Evolutionary conservation across 2,888 invertebrate species (phyloP), one percentile per base, ranked within the genome.

Genomic region (Pyrrhosoma nymphula): DNA sequence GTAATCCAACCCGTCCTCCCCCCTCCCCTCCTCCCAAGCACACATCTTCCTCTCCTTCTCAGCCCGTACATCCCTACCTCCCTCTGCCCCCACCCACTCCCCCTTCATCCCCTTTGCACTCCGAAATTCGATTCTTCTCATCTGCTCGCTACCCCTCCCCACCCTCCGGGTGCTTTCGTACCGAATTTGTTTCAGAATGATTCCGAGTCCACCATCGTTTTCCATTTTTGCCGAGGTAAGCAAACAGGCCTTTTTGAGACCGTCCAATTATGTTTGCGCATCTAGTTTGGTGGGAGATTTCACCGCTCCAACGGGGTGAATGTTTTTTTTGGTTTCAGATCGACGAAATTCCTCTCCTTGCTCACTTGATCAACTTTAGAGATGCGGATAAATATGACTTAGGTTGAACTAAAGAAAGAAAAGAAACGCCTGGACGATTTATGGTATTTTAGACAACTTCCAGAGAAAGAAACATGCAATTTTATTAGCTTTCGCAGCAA

Each of bases 91-190:
- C n/a, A 10, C 89, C 55, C 56, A 10, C n/a, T 89, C 55, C 23
- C n/a, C 56, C 89, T 26, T n/a, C 89, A 55, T 30, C 14, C 82
- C 82, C 82, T 26, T 69, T 26, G 26, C 69, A 69, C 69, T 30
- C 35, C 35, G 26, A 82, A 82, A 82, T 82, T 35, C 82, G 82
- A 82, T 89, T 89, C 89, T 89, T 55, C n/a, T 89, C 89, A 89
- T 89, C 89, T 39, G 18, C 2, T 55, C n/a, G 47, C 56, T 16
- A 2, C 55, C 26, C 56, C 14, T 89, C 55, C 14, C n/a, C 23
- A 0, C 69, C 30, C 35, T 26, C 14, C 82, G 35, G 18, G 35
- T n/a, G 82, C 16, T 82, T 35, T 18, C 30, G 82, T 35, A 0
- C 82, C 35, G 82, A 82, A 82, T 82, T 82, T 82, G 82, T 82